A percentile compares a stretch with the other conserved stretches of the same genome.
Conservation (phyloP, 2,797 vertebrate genomes). For the Scyliorhinus canicula region DNA sequence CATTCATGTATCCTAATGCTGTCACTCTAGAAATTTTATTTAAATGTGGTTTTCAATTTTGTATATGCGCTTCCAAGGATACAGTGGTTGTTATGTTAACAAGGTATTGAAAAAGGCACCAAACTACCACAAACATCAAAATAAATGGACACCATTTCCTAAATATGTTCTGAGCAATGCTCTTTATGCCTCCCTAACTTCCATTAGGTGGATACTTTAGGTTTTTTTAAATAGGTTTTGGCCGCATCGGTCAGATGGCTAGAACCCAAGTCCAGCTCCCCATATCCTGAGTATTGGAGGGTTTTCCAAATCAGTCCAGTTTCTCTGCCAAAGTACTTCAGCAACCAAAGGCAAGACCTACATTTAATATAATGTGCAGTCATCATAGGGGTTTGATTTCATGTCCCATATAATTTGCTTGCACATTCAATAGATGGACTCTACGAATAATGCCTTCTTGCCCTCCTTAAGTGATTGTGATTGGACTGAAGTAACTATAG, state of each 20-base stretch:
- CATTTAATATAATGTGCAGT: not conserved
- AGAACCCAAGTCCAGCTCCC: not conserved
- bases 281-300: not conserved
- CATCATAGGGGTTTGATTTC: not conserved
- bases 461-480: not conserved
- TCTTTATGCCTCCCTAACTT: not conserved
- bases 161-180: not conserved
- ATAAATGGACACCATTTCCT: not conserved
- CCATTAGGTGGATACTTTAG: not conserved
- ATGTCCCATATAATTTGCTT: not conserved
- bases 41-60: not conserved
- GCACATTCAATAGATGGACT: not conserved
- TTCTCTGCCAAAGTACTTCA: not conserved
- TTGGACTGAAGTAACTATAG: not conserved
- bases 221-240: not conserved
- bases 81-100: not conserved
- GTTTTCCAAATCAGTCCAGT: not conserved
- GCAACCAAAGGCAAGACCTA: not conserved
- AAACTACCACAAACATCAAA: not conserved
- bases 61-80: not conserved
- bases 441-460: not conserved
- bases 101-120: not conserved
- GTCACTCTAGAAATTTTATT: not conserved
- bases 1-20: not conserved
- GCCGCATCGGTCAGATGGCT: not conserved